Evolutionary conservation across 2,113 vertebrate species (phyloP), one percentile per base, ranked within the genome.

Genomic region (Lonchura striata): DNA sequence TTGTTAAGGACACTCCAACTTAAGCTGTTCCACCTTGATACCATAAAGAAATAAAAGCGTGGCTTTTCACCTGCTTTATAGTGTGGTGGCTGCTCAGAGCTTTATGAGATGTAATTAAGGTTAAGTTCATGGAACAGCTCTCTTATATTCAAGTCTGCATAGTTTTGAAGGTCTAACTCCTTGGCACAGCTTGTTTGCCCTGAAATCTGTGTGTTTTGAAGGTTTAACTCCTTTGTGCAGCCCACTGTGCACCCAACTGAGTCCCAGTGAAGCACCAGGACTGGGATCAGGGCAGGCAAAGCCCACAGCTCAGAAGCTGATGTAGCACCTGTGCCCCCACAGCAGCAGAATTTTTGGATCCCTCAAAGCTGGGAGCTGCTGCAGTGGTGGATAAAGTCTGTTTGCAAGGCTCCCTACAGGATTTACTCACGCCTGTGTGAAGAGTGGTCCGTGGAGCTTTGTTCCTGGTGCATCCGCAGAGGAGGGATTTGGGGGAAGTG

Each of bases 251-350:
- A 8, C 22, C 23, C 61, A 63, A 19, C n/a, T 10, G 19, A n/a
- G 24, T 12, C 39, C 13, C 50, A 50, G 65, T 4, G 2, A 27
- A 59, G 71, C 80, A 37, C 25, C 63, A n/a, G 70, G 50, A 46
- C 28, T 41, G 83, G 30, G 35, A 35, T 27, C 39, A 39, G 53
- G n/a, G 46, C 47, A 42, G 52, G 33, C 63, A 72, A 50, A 81
- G 52, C 46, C 30, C n/a, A 82, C 0, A 0, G 37, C 7, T 28
- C 30, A 15, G 56, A 33, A 57, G 66, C 56, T n/a, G 10, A 27
- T 53, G 35, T 21, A 39, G 70, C 60, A 82, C 82, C 52, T 24
- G 37, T 33, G 15, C 37, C 50, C 28, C 50, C 37, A 50, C 10
- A 28, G 52, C 68, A 56, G 52, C 49, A 30, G 49, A 3, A 4